These are phyloP conservation scores for Galaxea fascicularis DNA, from an alignment of 92 coral and sea anemone genomes.

Conservation along the genomic window DNA sequence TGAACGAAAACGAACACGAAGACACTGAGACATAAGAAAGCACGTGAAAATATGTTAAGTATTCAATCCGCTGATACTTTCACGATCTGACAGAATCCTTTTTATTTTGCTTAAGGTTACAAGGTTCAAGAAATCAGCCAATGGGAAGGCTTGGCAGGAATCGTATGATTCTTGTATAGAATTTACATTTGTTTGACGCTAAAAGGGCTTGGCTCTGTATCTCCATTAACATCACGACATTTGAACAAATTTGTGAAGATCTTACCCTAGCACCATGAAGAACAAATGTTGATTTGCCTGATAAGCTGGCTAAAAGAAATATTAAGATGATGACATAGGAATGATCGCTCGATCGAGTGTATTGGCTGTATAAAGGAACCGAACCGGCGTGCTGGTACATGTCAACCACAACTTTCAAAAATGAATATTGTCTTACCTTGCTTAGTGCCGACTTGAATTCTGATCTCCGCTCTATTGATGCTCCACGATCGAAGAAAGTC, in stretches of 20 bases:
- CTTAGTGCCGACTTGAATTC: conserved; percentile 36
- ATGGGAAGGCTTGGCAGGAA: conserved; percentile 14
- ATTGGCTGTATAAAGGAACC: neutral
- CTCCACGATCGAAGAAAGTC: conserved; percentile 33
- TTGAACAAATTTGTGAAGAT: neutral
- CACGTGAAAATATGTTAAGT: too few relatives aligned
- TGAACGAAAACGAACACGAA: too few relatives aligned
- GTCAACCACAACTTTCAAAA: neutral
- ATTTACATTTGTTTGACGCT: conserved; percentile 24
- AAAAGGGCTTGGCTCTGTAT: conserved; percentile 36
- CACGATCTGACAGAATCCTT: too few relatives aligned
- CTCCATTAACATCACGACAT: neutral
- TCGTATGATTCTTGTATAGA: conserved; percentile 28
- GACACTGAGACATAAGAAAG: neutral
- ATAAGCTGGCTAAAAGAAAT: neutral
- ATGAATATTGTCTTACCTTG: conserved; percentile 27
- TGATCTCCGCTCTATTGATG: conserved; percentile 25
- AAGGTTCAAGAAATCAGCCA: conserved; percentile 6
- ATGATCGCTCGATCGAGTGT: neutral
- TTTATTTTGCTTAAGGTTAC: neutral
- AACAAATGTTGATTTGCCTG: too few relatives aligned
- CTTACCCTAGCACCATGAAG: neutral
- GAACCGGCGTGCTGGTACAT: neutral
- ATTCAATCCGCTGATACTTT: too few relatives aligned
- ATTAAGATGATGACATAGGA: neutral